Conservation (phyloP, 92 coral and sea anemone species). For the Zoanthus sansibaricus region DNA sequence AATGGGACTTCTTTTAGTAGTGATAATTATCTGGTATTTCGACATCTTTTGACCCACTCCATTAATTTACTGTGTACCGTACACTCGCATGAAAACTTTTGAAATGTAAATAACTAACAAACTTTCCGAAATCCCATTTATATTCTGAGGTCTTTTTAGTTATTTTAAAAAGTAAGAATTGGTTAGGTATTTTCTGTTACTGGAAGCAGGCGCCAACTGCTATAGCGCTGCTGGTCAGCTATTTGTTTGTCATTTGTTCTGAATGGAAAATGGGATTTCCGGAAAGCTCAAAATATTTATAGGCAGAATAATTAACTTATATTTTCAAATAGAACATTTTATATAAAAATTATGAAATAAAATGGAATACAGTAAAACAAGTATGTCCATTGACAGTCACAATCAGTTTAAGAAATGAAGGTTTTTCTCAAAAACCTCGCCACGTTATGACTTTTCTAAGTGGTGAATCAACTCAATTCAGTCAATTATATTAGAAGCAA, state of each 20-base stretch:
- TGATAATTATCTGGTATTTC: not conserved
- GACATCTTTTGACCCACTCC: no score
- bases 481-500: no score
- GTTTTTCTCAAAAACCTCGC: no score
- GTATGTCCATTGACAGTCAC: not conserved
- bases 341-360: slow-evolving; percentile 29
- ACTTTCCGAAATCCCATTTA: slow-evolving; percentile 24
- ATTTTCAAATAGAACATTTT: slow-evolving; percentile 43
- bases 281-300: slow-evolving; percentile 16
- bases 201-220: not conserved
- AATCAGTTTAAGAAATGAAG: not conserved
- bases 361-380: not conserved
- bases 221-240: not conserved
- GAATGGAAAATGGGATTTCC: not conserved
- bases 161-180: not conserved
- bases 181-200: not conserved
- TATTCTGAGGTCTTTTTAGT: not conserved
- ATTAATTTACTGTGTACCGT: not conserved
- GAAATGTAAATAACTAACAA: slow-evolving; percentile 31
- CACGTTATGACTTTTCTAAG: no score
- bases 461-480: no score
- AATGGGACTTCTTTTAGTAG: not conserved
- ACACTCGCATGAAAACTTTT: not conserved
- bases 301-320: slow-evolving; percentile 36
- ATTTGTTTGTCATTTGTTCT: not conserved